Base-by-base conservation (phyloP, 2,888 invertebrate genomes). In the Abrostola triplasia region DNA sequence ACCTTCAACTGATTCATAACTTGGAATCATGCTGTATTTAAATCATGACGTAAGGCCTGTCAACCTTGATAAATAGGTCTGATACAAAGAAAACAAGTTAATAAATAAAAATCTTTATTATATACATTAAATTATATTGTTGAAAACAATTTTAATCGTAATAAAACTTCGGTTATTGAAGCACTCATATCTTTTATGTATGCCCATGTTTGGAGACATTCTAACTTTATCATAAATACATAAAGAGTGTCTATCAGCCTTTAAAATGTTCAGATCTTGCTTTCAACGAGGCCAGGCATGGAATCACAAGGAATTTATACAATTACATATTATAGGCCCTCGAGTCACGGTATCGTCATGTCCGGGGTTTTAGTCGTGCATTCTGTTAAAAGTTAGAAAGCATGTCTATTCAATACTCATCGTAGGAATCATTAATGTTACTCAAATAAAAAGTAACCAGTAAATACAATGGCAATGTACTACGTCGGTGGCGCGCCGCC, bases 301-400 rank as follows among this genome's bases (percentile, higher is more conserved):
- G 84, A 86, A 87, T 87, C 87, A 82, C 80, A 76, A 88, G 91
- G 90, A 92, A 92, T 91, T 90, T 92, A 87, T 85, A 80, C 72
- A 79, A 69, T 79, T 87, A 86, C 85, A 86, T 87, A 88, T 84
- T 56, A 68, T 68, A 87, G 88, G 81, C 84, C 88, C 83, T 84
- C 82, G 84, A 88, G 86, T 86, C 81, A 79, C 84, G 71, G 78
- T 79, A 82, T 81, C 84, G 84, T 89, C 88, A 84, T 86, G 83
- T 86, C 85, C 88, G 86, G 89, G 84, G 81, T 86, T 91, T 93
- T 90, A 92, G 88, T 91, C 82, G 88, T 91, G 93, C 93, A 80
- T 87, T 91, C 92, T 92, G 94, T 94, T 94, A 94, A 90, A 87
- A 91, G 92, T 94, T 93, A 94, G 90, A 91, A 94, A 94, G 94